Percentiles rank a stretch among this genome's conserved stretches.
Evolutionary conservation across 2,888 invertebrate genomes (phyloP).

Genomic region (Stenotaenia linearis): DNA sequence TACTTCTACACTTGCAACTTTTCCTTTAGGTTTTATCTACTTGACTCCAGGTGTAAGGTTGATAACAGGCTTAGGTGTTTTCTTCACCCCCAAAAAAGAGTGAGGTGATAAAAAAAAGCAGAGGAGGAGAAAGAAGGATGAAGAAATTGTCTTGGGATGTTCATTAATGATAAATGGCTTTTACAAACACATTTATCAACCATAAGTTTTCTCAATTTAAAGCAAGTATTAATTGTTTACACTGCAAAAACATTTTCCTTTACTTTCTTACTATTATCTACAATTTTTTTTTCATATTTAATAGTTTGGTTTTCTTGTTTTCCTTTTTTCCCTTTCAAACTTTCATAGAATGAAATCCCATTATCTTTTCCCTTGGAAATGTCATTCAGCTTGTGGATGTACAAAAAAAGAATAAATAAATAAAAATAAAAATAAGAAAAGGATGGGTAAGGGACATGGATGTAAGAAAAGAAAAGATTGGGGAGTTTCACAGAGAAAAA

Average conservation of each 20-base stretch:
- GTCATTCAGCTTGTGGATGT: not conserved
- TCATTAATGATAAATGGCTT: not conserved
- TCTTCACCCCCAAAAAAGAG: not conserved
- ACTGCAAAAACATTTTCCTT: too few relatives aligned
- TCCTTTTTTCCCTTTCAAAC: not conserved
- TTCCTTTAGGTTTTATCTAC: slow-evolving; percentile 1
- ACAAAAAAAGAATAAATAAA: not conserved
- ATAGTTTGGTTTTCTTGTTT: not conserved
- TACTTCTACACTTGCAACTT: not conserved
- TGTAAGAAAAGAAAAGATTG: not conserved
- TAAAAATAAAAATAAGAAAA: not conserved
- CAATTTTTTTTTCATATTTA: not conserved
- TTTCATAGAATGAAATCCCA: not conserved
- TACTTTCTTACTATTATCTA: not conserved
- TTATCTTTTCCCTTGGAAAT: not conserved
- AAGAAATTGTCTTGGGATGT: not conserved
- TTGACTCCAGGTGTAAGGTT: slow-evolving; percentile 9
- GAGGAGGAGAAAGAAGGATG: not conserved
- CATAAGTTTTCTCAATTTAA: not conserved
- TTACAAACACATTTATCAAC: not conserved
- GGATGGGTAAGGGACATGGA: not conserved
- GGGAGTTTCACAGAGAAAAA: too few relatives aligned
- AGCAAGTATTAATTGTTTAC: too few relatives aligned
- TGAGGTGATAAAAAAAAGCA: not conserved
- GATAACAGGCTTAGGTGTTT: not conserved